Evolutionary conservation across 2,113 vertebrate genomes (phyloP).

Genomic region (Malurus elegans): DNA sequence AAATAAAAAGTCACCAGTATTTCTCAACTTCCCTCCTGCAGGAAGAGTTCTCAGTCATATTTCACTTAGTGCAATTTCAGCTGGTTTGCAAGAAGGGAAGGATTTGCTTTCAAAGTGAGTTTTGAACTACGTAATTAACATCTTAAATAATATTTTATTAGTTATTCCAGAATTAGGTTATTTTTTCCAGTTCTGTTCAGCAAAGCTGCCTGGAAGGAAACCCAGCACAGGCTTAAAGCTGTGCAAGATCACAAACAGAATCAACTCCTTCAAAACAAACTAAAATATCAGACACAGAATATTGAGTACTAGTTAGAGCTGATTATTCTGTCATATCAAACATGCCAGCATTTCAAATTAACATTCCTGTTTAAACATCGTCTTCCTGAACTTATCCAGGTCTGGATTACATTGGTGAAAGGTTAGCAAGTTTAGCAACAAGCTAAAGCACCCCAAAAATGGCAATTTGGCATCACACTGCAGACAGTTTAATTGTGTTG

Average conservation of each 20-base stretch:
- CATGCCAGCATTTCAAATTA: background rate
- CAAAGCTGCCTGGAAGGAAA: background rate
- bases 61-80: too few relatives aligned
- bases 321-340: background rate
- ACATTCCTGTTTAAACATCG: background rate
- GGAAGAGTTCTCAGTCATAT: background rate
- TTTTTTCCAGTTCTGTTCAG: background rate
- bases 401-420: background rate
- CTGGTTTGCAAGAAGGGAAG: too few relatives aligned
- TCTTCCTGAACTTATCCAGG: background rate
- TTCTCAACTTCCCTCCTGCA: background rate
- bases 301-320: background rate
- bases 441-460: background rate
- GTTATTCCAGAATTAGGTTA: background rate
- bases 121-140: background rate
- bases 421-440: background rate
- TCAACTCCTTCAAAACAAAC: background rate
- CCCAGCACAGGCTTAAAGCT: background rate
- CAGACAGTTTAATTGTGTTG: background rate
- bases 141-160: background rate
- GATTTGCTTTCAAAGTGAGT: background rate
- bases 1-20: background rate
- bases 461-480: background rate
- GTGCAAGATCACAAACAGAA: background rate
- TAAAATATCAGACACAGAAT: background rate